Conservation (phyloP, 1,140 invertebrate genomes). For the Zophobas atratus region DNA sequence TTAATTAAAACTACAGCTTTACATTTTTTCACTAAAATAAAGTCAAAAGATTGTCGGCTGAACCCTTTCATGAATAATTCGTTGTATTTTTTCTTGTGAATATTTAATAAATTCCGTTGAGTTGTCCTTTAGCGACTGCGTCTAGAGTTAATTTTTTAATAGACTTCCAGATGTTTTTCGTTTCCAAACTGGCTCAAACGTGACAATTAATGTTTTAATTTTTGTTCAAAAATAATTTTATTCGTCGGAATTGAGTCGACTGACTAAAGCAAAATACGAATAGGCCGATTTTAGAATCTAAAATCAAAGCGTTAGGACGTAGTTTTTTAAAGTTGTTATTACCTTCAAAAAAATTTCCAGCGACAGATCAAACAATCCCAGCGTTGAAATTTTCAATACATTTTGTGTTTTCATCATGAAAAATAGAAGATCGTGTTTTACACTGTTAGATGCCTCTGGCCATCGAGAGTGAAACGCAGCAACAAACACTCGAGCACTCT, state of each 20-base stretch:
- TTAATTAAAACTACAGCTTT: no score
- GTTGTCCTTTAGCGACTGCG: no score
- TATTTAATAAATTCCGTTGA: no score
- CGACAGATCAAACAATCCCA: not conserved
- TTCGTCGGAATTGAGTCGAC: not conserved
- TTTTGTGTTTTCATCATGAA: not conserved
- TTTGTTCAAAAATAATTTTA: not conserved
- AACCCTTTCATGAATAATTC: no score
- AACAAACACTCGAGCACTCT: not conserved
- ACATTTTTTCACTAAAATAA: no score
- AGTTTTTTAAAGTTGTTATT: not conserved
- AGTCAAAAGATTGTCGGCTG: no score
- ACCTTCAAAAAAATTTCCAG: not conserved
- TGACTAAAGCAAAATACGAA: no score
- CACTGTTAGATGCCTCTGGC: not conserved
- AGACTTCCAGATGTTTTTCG: no score
- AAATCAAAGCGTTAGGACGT: not conserved
- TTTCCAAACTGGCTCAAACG: no score
- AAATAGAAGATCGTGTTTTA: not conserved
- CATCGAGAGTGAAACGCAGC: not conserved
- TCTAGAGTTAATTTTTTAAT: no score
- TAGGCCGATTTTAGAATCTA: not conserved
- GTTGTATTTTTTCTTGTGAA: no score
- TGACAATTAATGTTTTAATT: no score
- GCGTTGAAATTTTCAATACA: not conserved